A percentile compares a stretch with the other conserved stretches of the same genome.
These are phyloP conservation scores for Discoglossus pictus DNA, from an alignment of 2,797 vertebrate species.

Conservation along the genomic window DNA sequence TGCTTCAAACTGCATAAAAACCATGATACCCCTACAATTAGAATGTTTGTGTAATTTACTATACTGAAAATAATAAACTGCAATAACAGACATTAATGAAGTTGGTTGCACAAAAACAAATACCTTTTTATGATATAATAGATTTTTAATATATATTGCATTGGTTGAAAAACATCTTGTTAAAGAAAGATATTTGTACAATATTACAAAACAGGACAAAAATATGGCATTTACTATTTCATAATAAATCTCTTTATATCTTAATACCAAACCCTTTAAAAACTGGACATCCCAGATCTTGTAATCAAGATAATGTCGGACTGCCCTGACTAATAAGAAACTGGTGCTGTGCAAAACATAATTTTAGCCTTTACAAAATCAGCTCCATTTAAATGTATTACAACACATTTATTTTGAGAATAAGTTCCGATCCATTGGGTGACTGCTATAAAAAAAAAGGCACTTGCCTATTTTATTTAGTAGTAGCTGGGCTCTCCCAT, in stretches of 20 bases:
- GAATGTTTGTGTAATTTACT: no score
- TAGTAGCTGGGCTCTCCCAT: no score
- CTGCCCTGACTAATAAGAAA: not conserved
- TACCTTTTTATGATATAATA: no score
- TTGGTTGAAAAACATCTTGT: constrained; percentile 54
- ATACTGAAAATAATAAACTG: no score
- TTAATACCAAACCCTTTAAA: constrained; percentile 14
- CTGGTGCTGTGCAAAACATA: constrained; percentile 15
- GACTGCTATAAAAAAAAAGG: constrained; percentile 21
- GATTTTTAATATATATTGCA: no score
- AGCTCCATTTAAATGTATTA: no score
- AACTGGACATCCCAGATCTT: not conserved
- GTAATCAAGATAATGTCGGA: no score
- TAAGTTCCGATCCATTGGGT: constrained; percentile 15
- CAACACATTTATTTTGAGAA: not conserved
- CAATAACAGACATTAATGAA: no score
- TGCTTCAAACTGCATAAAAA: no score
- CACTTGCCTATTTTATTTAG: constrained; percentile 6
- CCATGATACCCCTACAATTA: no score
- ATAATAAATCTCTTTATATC: constrained; percentile 57
- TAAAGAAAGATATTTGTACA: constrained; percentile 53
- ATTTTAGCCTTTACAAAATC: no score
- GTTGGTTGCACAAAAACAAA: no score
- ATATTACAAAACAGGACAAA: constrained; percentile 56
- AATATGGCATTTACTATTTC: constrained; percentile 58